These are phyloP conservation scores for Aphelenchoides besseyi DNA, from an alignment of 1,140 invertebrate genomes.

Conservation along the genomic window DNA sequence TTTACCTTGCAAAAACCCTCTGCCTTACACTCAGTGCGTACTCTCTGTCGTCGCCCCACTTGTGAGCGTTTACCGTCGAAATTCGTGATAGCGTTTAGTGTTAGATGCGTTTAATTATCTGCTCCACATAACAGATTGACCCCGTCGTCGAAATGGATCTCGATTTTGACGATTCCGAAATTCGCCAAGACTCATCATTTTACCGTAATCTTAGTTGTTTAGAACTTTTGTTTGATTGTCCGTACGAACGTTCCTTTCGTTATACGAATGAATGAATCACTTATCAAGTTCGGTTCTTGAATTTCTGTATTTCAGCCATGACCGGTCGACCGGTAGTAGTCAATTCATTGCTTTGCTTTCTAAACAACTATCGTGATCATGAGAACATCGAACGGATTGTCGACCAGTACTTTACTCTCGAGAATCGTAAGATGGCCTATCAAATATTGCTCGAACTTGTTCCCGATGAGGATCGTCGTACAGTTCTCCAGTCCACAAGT, in stretches of 20 bases:
- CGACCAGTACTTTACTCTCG: slow-evolving; percentile 28
- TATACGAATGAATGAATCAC: too few species aligned
- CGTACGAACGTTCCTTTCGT: too few species aligned
- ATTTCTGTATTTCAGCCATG: background rate
- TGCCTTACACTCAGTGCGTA: background rate
- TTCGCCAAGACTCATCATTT: background rate
- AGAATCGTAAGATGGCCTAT: slow-evolving; percentile 11
- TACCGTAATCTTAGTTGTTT: slow-evolving; percentile 5
- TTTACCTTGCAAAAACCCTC: background rate
- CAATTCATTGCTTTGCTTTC: slow-evolving; percentile 41
- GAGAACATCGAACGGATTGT: slow-evolving; percentile 21
- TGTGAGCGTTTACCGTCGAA: background rate
- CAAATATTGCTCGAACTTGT: slow-evolving; percentile 27
- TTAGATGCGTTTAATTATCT: slow-evolving; percentile 1
- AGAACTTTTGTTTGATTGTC: too few species aligned
- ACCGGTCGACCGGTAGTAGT: slow-evolving; percentile 33
- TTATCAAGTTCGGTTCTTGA: too few species aligned
- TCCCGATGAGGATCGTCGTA: background rate
- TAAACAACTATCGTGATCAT: slow-evolving; percentile 36
- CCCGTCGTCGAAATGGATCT: background rate
- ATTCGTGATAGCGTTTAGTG: slow-evolving; percentile 3
- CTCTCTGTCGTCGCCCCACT: background rate
- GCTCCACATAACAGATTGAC: background rate
- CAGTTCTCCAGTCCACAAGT: background rate
- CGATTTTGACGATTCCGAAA: background rate